Base-by-base conservation (phyloP, 2,797 vertebrate genomes). In the Epinephelus coioides region DNA sequence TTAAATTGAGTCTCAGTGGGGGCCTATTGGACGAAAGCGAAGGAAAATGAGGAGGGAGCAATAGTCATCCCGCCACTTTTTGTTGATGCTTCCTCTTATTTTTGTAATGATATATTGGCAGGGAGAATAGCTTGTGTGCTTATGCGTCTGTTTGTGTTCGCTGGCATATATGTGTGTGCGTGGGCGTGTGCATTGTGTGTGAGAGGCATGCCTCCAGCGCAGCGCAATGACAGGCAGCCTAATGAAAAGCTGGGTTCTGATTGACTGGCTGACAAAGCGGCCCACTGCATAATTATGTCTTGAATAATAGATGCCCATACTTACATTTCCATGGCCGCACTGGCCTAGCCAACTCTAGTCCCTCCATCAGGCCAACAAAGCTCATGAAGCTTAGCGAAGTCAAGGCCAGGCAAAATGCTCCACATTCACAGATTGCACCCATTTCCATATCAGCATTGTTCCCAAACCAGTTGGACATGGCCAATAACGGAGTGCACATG, bases 281-380 rank as follows among this genome's bases (percentile, higher is more conserved):
- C 89, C 88, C 84, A 62, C 85, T 91, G 88, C 91, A 92, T 95
- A 96, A 96, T 96, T 95, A 93, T 79, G 79, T 87, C 87, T 87
- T 96, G 88, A 95, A 96, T 96, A 95, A 96, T 96, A 94, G 90
- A 96, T 95, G 89, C 69, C 84, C 73, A 76, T 79, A 87, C 90
- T 92, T 87, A 90, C 82, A 87, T 88, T 91, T 92, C 89, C 79
- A 84, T 82, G 84, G 86, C 78, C 53, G 47, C 84, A 79, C 62
- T 69, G 66, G 82, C 82, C 86, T 75, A 40, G 81, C 81, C 85
- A 81, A 69, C 27, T n/a, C 67, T n/a, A 5, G 49, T 74, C 60
- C 49, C 66, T 87, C 77, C 61, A 86, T 86, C 83, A 76, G 77
- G 65, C 71, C 78, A 56, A 71, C 53, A 69, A 69, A 77, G 51